Evolutionary conservation across 2,113 vertebrate genomes (phyloP).

Genomic region (Oreochromis niloticus): DNA sequence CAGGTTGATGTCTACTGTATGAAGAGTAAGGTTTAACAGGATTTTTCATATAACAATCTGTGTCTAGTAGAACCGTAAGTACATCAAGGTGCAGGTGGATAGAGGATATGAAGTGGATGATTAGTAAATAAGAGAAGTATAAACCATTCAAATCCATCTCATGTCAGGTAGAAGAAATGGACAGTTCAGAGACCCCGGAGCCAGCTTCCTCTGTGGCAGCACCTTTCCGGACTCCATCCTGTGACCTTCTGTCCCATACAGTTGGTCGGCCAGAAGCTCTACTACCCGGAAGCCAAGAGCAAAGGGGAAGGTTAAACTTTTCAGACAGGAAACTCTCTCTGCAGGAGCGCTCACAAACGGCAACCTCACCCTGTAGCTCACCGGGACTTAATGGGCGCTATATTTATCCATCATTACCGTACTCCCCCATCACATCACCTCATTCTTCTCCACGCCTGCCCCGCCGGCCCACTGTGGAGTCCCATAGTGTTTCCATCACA

Average conservation of each 20-base stretch:
- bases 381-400: constrained; percentile 76
- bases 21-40: not conserved
- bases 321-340: constrained; percentile 87
- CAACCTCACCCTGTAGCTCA: constrained; percentile 65
- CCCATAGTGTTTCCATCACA: constrained; percentile 92
- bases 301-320: constrained; percentile 73
- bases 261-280: constrained; percentile 44
- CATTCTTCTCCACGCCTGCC: constrained; percentile 90
- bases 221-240: constrained; percentile 44
- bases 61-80: not conserved
- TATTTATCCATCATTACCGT: constrained; percentile 81
- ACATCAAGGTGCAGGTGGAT: not conserved
- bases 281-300: constrained; percentile 56
- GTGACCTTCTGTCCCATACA: constrained; percentile 68
- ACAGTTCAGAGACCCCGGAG: constrained; percentile 64
- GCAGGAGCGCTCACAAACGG: constrained; percentile 80
- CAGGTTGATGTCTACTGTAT: not conserved
- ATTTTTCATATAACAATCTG: not conserved
- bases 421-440: constrained; percentile 86
- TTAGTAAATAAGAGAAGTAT: not conserved
- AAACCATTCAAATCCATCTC: not conserved
- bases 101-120: not conserved
- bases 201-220: constrained; percentile 18
- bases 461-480: constrained; percentile 90
- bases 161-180: constrained; percentile 69